These are phyloP conservation scores for Sebastes goodei DNA, from an alignment of 2,797 vertebrate genomes.

Conservation along the genomic window DNA sequence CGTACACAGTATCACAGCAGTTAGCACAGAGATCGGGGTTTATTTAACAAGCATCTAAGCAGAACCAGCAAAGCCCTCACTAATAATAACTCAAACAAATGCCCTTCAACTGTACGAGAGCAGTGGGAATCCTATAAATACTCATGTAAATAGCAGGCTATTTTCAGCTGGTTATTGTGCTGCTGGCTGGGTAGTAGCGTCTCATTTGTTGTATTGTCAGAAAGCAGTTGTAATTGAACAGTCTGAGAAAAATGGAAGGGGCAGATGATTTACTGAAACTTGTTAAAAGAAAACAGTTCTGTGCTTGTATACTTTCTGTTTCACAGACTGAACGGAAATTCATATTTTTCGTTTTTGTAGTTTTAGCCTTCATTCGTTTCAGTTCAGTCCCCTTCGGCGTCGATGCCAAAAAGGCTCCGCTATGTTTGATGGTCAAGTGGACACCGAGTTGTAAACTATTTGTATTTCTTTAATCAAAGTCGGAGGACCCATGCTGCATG, in stretches of 20 bases:
- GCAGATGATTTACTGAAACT: too few relatives aligned
- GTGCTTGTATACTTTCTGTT: not conserved
- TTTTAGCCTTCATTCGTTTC: not conserved
- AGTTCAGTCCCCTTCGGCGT: fast-evolving
- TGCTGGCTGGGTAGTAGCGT: not conserved
- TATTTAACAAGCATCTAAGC: constrained; percentile 55
- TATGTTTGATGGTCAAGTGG: too few relatives aligned
- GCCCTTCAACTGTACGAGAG: constrained; percentile 40
- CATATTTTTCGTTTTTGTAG: not conserved
- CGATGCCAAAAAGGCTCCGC: too few relatives aligned
- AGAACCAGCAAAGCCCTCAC: constrained; percentile 50
- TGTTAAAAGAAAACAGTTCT: not conserved
- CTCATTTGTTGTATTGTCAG: constrained; percentile 31
- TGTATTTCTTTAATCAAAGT: too few relatives aligned
- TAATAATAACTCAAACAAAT: constrained; percentile 64
- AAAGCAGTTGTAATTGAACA: not conserved
- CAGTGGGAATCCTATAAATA: constrained; percentile 53
- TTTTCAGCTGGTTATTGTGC: constrained; percentile 35
- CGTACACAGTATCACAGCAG: constrained; percentile 25
- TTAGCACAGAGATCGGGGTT: constrained; percentile 39
- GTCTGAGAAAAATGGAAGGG: not conserved
- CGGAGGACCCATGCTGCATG: not conserved
- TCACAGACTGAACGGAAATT: not conserved
- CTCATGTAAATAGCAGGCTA: constrained; percentile 51
- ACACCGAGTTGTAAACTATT: too few relatives aligned